These are phyloP conservation scores for Selene dorsalis DNA, from an alignment of 2,797 vertebrate species.

Conservation along the genomic window DNA sequence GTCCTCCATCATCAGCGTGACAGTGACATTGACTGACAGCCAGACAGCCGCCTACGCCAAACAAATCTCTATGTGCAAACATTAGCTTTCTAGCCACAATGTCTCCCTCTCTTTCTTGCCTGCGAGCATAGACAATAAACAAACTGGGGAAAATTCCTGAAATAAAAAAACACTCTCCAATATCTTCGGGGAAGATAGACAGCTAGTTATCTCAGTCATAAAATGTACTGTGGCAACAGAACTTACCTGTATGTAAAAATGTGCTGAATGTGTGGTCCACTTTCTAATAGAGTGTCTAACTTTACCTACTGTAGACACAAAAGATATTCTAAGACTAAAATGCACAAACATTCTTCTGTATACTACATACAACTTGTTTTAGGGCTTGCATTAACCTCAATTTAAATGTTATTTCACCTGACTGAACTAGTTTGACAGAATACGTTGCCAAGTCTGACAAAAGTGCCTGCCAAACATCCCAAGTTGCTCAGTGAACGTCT, in stretches of 20 bases:
- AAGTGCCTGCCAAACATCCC: conserved; percentile 6
- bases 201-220: background rate
- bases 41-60: background rate
- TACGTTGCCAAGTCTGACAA: conserved; percentile 34
- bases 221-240: background rate
- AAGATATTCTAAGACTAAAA: conserved; percentile 10
- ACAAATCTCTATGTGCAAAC: background rate
- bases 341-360: conserved; percentile 8
- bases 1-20: background rate
- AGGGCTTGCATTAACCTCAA: conserved; percentile 10
- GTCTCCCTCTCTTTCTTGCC: background rate
- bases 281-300: background rate
- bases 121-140: background rate
- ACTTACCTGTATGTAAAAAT: background rate
- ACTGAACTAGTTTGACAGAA: conserved; percentile 33
- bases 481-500: background rate
- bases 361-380: conserved; percentile 3
- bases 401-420: conserved; percentile 27
- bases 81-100: conserved; percentile 5
- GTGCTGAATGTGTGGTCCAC: background rate
- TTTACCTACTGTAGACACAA: conserved; percentile 4
- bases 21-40: conserved; percentile 24
- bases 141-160: background rate
- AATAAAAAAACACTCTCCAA: background rate
- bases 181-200: background rate